Conservation (phyloP, 2,113 vertebrate species). For the Calidris pugnax region DNA sequence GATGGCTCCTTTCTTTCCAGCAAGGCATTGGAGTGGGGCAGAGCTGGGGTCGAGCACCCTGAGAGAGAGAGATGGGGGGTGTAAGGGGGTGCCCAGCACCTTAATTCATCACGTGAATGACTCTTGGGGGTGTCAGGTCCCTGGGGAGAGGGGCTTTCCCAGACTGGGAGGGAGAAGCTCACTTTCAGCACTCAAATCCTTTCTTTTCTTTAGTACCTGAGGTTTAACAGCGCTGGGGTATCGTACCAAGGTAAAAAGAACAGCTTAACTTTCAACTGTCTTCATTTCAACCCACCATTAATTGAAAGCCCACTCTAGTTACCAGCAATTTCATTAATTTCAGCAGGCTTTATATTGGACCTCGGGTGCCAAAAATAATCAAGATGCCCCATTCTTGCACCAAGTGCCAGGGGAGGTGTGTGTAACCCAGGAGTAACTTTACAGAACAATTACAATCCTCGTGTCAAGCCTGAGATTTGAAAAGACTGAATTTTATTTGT, state of each 20-base stretch:
- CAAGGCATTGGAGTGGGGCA: not conserved
- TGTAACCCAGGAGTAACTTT: not conserved
- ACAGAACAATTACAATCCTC: not conserved
- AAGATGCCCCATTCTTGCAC: accelerated
- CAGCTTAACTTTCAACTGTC: not conserved
- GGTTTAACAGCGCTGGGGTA: too few relatives aligned
- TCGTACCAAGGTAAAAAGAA: not conserved
- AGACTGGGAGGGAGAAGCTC: not conserved
- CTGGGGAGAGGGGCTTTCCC: accelerated
- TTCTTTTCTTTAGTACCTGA: not conserved
- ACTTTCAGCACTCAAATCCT: accelerated
- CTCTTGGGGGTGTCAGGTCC: not conserved
- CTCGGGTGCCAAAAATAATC: not conserved
- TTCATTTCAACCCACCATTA: not conserved
- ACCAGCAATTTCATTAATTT: not conserved
- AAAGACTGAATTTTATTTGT: too few relatives aligned
- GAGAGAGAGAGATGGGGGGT: too few relatives aligned
- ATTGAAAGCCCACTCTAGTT: not conserved
- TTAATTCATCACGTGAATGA: too few relatives aligned
- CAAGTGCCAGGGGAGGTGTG: accelerated
- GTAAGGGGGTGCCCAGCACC: too few relatives aligned
- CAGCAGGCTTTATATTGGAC: not conserved
- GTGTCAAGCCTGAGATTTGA: not conserved
- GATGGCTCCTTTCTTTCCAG: not conserved
- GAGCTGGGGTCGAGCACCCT: not conserved